phyloP scores from a whole-genome alignment of 2,113 vertebrate species.

The Chaenogobius annularis region DNA sequence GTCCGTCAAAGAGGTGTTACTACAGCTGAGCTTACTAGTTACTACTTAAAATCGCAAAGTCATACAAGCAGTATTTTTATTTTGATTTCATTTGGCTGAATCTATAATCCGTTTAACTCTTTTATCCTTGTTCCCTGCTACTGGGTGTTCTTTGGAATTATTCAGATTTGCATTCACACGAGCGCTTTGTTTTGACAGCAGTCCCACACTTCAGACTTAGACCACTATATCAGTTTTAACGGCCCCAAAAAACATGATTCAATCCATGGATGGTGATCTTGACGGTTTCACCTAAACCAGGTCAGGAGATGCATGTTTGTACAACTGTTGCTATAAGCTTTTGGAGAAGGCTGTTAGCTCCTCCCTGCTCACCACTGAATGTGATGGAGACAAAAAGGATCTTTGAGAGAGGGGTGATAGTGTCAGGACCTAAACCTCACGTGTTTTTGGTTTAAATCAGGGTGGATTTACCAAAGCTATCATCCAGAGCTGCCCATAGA shows the following conservation, averaged over 20 bases:
- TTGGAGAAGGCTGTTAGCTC: not conserved
- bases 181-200: not conserved
- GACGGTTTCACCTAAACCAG: not conserved
- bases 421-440: not conserved
- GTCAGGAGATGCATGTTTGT: not conserved
- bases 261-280: not conserved
- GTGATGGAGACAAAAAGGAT: not conserved
- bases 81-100: not conserved
- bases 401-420: not conserved
- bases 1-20: not conserved
- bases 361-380: not conserved
- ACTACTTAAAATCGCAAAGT: not conserved
- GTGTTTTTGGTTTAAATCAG: not conserved
- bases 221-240: not conserved
- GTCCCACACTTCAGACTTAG: not conserved
- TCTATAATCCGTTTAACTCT: not conserved
- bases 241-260: not conserved
- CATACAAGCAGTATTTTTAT: not conserved
- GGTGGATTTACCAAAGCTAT: not conserved
- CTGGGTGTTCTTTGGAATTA: not conserved
- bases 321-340: not conserved
- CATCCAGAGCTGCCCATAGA: not conserved
- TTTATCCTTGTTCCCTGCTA: not conserved
- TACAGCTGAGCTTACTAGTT: not conserved
- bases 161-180: not conserved